Base-by-base conservation (phyloP, 2,888 invertebrate species). In the Scotopteryx bipunctaria region DNA sequence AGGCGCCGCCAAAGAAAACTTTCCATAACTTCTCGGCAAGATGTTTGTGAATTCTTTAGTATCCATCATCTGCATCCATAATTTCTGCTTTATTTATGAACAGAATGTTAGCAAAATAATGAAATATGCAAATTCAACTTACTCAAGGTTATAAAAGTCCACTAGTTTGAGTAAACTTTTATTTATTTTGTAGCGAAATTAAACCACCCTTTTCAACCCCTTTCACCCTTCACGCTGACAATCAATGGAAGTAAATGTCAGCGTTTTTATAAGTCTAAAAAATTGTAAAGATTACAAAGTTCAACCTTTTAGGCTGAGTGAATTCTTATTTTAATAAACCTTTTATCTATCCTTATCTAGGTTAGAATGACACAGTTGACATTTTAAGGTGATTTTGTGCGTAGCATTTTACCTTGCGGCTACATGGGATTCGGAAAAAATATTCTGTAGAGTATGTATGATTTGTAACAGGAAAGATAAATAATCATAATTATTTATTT, bases 241-340 rank as follows among this genome's bases (percentile, higher is more conserved):
- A 40, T 49, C 48, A 40, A 51, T 35, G 23, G 45, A 45, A 17
- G 23, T 6, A 48, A 57, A 59, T 59, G 60, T 60, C 60, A 60
- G 49, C 52, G 17, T 48, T 55, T 57, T 50, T 60, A 51, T 35
- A 25, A 48, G 44, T 43, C 52, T 42, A 38, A 35, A 37, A n/a
- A 42, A 41, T 32, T 52, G 40, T 25, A 37, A 35, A 37, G 37
- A 31, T 43, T 5, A 45, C 48, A 49, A 50, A 48, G 51, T 42
- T 37, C 56, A 43, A 50, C 57, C 55, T 60, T 46, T 53, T 57
- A 54, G 54, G 54, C 43, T 48, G 47, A 14, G 42, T 17, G 47
- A 47, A 33, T 44, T 46, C 19, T 36, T 38, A 38, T 38, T 36
- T 42, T 36, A 36, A 49, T 41, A 48, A 41, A 48, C 27, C 25